Base-by-base conservation (phyloP, 2,888 invertebrate species). In the Lucinisca nassula region DNA sequence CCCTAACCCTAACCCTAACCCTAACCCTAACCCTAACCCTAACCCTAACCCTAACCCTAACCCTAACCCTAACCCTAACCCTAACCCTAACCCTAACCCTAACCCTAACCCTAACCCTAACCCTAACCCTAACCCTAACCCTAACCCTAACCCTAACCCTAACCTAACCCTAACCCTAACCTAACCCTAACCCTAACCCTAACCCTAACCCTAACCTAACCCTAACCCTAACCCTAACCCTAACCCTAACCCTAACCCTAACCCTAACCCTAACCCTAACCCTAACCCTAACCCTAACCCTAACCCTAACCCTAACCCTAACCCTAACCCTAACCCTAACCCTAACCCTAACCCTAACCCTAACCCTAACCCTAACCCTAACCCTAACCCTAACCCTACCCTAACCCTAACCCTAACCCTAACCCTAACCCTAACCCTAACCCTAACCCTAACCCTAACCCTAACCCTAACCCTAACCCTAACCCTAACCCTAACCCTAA, bases 291-390 rank as follows among this genome's bases (percentile, higher is more conserved):
- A 89, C 87, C 89, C 87, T 87, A 87, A 90, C 85, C 88, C 88
- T 82, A 82, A 86, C 84, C 88, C 86, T 79, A 87, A 81, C 75
- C 76, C 82, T 91, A 88, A 90, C 89, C 89, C 90, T 86, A 85
- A 91, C 84, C 88, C 88, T 90, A 88, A 86, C 88, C 91, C 89
- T 86, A 89, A 88, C 87, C 90, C 89, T 87, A 89, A 88, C 89
- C 91, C 88, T 76, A 88, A 85, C 88, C 91, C 88, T 84, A 88
- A 79, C 89, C 89, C 88, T 83, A 88, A 87, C 89, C 90, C 89
- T 76, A 75, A 82, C 79, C 84, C 78, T 79, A 87, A 90, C 85
- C 84, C 79, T 76, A 82, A 75, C 81, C 85, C 85, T 75, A 79
- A 80, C 84, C 88, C 88, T 85, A 82, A 82, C 85, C 87, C 82